Base-by-base conservation (phyloP, 2,888 invertebrate species). In the Drosophila macrothrix region DNA sequence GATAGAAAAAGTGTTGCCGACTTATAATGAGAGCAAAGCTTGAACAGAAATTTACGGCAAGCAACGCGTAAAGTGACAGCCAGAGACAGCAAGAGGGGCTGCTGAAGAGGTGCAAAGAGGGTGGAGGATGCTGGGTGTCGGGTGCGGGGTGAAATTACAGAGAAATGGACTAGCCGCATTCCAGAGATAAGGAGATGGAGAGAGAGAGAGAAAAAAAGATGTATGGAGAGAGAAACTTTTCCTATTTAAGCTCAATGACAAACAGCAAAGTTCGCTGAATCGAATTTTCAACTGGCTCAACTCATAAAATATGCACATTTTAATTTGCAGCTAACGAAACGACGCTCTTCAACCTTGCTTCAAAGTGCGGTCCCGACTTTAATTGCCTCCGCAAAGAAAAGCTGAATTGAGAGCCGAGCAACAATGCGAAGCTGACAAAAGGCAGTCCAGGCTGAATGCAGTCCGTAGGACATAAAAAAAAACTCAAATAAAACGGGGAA, bases 1-100 rank as follows among this genome's bases (percentile, higher is more conserved):
- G 69, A 68, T 61, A 59, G 68, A 61, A 78, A 78, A 78, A 81
- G 81, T 80, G 85, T 76, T 79, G 88, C 86, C 76, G 86, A 82
- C 76, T 84, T 85, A 83, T 89, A 90, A 90, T 84, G 88, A 90
- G 83, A 73, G 77, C 72, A 72, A 77, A 83, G 74, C 82, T 79
- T 82, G 78, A 78, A 65, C 78, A 75, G 60, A 72, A 82, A 80
- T 83, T 81, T 80, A 72, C 80, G 83, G 74, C 76, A 73, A 71
- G 67, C 76, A 70, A 39, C 76, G 53, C 71, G 62, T 61, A 74
- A 81, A 81, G 82, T 83, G 79, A 83, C 67, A 43, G 41, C 22
- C 35, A 22, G 16, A 52, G 14, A 83, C 67, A 39, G 39, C 22
- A 33, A 22, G 19, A 49, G 10, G 10, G 22, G 12, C 10, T 3